These are phyloP conservation scores for Idaea dimidiata DNA, from an alignment of 2,888 invertebrate genomes.

Conservation along the genomic window DNA sequence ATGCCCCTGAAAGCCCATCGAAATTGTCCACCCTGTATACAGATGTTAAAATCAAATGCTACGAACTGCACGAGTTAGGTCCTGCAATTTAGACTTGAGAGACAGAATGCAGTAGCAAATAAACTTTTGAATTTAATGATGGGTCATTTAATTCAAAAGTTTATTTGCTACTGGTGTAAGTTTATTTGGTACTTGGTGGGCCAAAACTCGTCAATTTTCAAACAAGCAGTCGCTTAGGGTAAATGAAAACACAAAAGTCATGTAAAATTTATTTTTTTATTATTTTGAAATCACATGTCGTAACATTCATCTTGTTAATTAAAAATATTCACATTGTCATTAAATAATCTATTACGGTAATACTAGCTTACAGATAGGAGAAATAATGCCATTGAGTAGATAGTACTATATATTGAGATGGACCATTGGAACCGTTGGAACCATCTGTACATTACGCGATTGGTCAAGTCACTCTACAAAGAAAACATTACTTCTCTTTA, in stretches of 20 bases:
- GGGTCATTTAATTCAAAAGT: too few relatives aligned
- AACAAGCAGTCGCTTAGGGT: background rate
- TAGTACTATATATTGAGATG: background rate
- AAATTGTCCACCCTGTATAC: too few relatives aligned
- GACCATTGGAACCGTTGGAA: constrained; percentile 56
- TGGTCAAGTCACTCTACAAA: constrained; percentile 76
- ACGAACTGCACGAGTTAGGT: too few relatives aligned
- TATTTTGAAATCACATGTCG: constrained; percentile 83
- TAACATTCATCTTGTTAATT: constrained; percentile 84
- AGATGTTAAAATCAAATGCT: too few relatives aligned
- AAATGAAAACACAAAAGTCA: constrained; percentile 50
- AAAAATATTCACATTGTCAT: constrained; percentile 85
- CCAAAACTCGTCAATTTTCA: too few relatives aligned
- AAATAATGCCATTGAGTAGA: constrained; percentile 78
- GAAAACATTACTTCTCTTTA: constrained; percentile 65
- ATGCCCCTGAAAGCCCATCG: too few relatives aligned
- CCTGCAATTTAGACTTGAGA: too few relatives aligned
- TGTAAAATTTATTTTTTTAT: constrained; percentile 83
- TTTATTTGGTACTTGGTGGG: too few relatives aligned
- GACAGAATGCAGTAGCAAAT: too few relatives aligned
- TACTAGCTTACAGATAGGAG: constrained; percentile 78
- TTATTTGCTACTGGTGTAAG: too few relatives aligned
- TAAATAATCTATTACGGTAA: constrained; percentile 82
- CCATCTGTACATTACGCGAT: constrained; percentile 66
- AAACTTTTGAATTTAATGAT: too few relatives aligned